Conservation (phyloP, 2,797 vertebrate species). For the Acanthurus lineatus region DNA sequence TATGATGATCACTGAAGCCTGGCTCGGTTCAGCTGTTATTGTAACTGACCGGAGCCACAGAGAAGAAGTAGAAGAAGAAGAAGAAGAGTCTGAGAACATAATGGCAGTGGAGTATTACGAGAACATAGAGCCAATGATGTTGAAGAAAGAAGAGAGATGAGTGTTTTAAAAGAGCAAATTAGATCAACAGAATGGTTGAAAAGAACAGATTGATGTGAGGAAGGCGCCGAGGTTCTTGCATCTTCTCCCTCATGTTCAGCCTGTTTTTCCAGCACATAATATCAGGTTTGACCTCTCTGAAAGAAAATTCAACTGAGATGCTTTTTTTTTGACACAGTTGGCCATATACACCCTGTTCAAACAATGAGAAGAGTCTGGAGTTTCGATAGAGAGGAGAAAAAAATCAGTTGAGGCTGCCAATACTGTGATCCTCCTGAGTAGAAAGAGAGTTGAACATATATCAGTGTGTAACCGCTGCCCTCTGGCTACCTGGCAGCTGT, state of each 20-base stretch:
- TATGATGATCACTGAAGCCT: slow-evolving; percentile 44
- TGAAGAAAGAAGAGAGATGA: slow-evolving; percentile 34
- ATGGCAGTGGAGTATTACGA: slow-evolving; percentile 22
- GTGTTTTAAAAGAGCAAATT: slow-evolving; percentile 41
- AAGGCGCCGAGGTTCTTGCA: not conserved
- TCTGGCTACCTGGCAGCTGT: slow-evolving; percentile 57
- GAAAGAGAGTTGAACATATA: slow-evolving; percentile 47
- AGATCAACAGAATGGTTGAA: slow-evolving; percentile 45
- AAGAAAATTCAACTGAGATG: not conserved
- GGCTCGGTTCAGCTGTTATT: slow-evolving; percentile 39
- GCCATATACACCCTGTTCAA: slow-evolving; percentile 20
- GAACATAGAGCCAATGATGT: slow-evolving; percentile 25
- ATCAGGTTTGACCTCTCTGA: slow-evolving; percentile 25
- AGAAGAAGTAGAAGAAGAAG: not conserved
- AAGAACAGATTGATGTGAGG: slow-evolving; percentile 16
- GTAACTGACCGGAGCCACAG: slow-evolving; percentile 39
- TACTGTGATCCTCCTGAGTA: slow-evolving; percentile 12
- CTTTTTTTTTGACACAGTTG: slow-evolving; percentile 24
- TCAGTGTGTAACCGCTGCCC: slow-evolving; percentile 29
- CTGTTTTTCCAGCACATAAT: slow-evolving; percentile 9
- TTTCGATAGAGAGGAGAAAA: slow-evolving; percentile 22
- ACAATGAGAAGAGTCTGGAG: slow-evolving; percentile 17
- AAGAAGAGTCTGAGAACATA: slow-evolving; percentile 50
- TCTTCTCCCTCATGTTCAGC: slow-evolving; percentile 17
- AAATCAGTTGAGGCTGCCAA: slow-evolving; percentile 20